Evolutionary conservation across 2,888 invertebrate genomes (phyloP), one percentile per base, ranked within the genome.

Genomic region (Deilephila elpenor): DNA sequence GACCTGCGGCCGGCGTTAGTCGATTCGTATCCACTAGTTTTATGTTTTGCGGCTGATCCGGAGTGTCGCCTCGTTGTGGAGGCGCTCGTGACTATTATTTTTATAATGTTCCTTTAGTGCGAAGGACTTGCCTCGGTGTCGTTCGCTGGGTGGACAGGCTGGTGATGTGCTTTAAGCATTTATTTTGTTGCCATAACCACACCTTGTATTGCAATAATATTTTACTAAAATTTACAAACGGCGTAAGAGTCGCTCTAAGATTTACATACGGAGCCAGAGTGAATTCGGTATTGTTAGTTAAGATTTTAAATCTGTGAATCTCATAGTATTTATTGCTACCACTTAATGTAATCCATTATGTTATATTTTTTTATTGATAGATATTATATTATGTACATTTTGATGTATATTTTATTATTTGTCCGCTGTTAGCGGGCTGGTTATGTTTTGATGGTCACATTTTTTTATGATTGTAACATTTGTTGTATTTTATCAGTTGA

Each of bases 141-240:
- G 86, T 89, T 89, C 89, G 92, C 90, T 87, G 88, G 90, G 90
- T 90, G 92, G 92, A 92, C 91, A 89, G 89, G 87, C 92, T 91
- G 93, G 93, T 93, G 94, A 93, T 93, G 94, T 95, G 95, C 95
- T 94, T 94, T 93, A 94, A 95, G 95, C 95, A 95, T 95, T 95
- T 95, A 94, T 94, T 94, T 93, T 93, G 95, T 95, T 95, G 95
- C 95, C 94, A 95, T 95, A 95, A 93, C 93, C 93, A 93, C 93
- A 93, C 89, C 90, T 90, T 93, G 88, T 92, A 93, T 93, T 94
- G 94, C 94, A 94, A 94, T 93, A 94, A 94, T 94, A 93, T 93
- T 93, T 93, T 93, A 93, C 93, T 93, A 93, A 93, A 93, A 91
- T 92, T 93, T 93, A 93, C 92, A 93, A 93, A 86, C 90, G 88